These are phyloP conservation scores for Pipra filicauda DNA, from an alignment of 2,113 vertebrate species.

Conservation along the genomic window DNA sequence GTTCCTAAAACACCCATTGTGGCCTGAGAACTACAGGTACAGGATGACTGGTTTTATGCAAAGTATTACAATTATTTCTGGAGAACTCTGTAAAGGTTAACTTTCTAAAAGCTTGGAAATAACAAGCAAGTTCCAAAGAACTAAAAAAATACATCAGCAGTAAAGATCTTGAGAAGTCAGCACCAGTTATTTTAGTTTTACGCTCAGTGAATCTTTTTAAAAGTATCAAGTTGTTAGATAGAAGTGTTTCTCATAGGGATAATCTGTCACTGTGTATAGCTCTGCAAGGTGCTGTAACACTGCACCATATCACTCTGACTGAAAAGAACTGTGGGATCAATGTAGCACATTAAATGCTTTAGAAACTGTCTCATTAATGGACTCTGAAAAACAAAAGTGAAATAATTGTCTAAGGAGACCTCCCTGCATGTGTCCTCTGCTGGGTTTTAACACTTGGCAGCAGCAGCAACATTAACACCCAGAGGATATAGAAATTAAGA, in stretches of 20 bases:
- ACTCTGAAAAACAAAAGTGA: neutral
- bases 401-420: neutral
- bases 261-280: neutral
- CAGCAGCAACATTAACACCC: neutral
- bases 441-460: neutral
- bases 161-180: neutral
- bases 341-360: neutral
- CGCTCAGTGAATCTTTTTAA: neutral
- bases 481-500: neutral
- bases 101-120: neutral
- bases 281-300: neutral
- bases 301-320: neutral
- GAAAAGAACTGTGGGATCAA: neutral
- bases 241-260: neutral
- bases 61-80: neutral
- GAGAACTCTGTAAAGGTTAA: neutral
- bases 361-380: neutral
- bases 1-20: neutral
- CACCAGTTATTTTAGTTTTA: neutral
- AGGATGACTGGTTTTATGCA: neutral
- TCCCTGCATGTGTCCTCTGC: neutral
- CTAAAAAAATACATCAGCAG: fast-evolving
- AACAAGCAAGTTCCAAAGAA: neutral
- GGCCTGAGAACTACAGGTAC: neutral
- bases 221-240: neutral